Evolutionary conservation across 2,888 invertebrate genomes (phyloP), one percentile per base, ranked within the genome.

Genomic region (Parascotia fuliginaria): DNA sequence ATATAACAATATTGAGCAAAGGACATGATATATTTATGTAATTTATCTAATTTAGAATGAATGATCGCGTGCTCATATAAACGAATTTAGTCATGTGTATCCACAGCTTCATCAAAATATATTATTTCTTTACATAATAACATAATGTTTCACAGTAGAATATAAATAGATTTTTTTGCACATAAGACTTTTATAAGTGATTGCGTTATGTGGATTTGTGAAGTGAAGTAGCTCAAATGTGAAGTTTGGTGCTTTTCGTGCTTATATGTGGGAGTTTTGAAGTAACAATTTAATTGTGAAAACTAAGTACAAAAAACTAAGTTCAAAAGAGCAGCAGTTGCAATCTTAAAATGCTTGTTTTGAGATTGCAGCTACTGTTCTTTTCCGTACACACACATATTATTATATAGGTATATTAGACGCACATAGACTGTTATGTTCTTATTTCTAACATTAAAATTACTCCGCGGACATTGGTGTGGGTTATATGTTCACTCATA

Each of bases 21-120:
- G 49, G 48, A 53, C 38, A 50, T 66, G 66, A 66, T 66, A 57
- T 63, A 55, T 56, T 51, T 52, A 55, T 57, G 45, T 66, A 57
- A 57, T 49, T 65, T 55, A 66, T 57, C 60, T 65, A 66, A 65
- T 66, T 66, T 65, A 66, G 57, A 65, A 66, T 55, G 36, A 60
- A 42, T 60, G 34, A 50, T 56, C 16, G 48, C 40, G 65, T 65
- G 65, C 66, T 66, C 54, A 33, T 63, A 33, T 29, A 60, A 63
- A 63, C 55, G 41, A 42, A 55, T 57, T 50, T 56, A 36, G 36
- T 37, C 24, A 33, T 36, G 66, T 65, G 63, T 53, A 34, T 57
- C 36, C 33, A 53, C 62, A 65, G 48, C 65, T 49, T 53, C 52
- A 57, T 42, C 55, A 65, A 65, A 66, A 65, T 65, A 65, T 66